Evolutionary conservation across 2,888 invertebrate species (phyloP), one percentile per base, ranked within the genome.

Genomic region (Gastrophysa polygoni): DNA sequence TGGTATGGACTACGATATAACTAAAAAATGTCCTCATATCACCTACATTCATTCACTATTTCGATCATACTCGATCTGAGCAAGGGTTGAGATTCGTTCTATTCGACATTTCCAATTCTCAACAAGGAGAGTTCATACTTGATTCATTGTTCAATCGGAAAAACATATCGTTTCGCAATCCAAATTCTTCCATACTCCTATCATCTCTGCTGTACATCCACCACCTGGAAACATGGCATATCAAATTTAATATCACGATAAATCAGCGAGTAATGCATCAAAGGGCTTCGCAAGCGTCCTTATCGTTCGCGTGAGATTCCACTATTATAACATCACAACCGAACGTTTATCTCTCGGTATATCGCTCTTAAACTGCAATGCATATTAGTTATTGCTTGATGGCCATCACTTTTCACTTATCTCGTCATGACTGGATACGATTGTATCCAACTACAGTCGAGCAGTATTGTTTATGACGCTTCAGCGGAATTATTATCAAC

Each of bases 311-410:
- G 77, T 77, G 77, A 77, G 76, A 75, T 75, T 65, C 69, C 65
- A 70, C 77, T 70, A 76, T 77, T 77, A 77, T 73, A 75, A 74
- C 75, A 75, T 75, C 76, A 75, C 74, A 38, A 14, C 75, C 73
- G 70, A 70, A 62, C 66, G 72, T 73, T 76, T 76, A 77, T 77
- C 77, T 71, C 63, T 63, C 64, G 57, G 73, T 73, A 71, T 74
- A 74, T 74, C 74, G 73, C 75, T 73, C 75, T 75, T 75, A 72
- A 75, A 74, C 75, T 72, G 76, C 76, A 73, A 71, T 73, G 74
- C 71, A 73, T 77, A 77, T 77, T 77, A 77, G 77, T 77, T 77
- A 77, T 77, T 75, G 70, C 76, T 67, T 74, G 76, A 76, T 71
- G 71, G 68, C 76, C 75, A 77, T 77, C 75, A 75, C 74, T 77